These are phyloP conservation scores for Seladonia tumulorum DNA, from an alignment of 2,888 invertebrate species.

Conservation along the genomic window DNA sequence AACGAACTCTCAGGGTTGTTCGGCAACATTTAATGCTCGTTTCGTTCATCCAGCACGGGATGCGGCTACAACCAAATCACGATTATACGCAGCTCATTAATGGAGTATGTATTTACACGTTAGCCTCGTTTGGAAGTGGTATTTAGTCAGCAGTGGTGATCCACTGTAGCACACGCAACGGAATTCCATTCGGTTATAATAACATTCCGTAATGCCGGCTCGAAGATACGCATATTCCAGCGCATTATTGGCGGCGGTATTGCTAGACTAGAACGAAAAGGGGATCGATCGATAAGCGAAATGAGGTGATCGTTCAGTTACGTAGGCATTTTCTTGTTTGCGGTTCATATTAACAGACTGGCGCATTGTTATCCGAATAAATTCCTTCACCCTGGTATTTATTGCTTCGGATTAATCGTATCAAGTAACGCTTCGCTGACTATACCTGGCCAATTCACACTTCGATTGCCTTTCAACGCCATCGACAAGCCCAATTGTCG, in stretches of 20 bases:
- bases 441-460: too few species aligned
- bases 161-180: conserved; percentile 52
- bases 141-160: conserved; percentile 47
- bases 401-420: conserved; percentile 4
- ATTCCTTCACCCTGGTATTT: background rate
- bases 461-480: background rate
- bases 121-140: conserved; percentile 53
- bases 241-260: conserved; percentile 55
- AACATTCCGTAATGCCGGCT: conserved; percentile 59
- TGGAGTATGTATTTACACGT: conserved; percentile 57
- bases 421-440: background rate
- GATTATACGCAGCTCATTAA: conserved; percentile 61
- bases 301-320: conserved; percentile 41
- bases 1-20: background rate
- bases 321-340: conserved; percentile 52
- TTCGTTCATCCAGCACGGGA: conserved; percentile 7
- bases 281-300: conserved; percentile 51
- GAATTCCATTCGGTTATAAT: conserved; percentile 67
- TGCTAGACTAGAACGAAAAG: conserved; percentile 45
- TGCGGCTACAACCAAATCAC: conserved; percentile 30
- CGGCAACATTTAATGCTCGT: background rate
- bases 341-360: conserved; percentile 28
- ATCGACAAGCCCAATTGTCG: background rate
- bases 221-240: conserved; percentile 55
- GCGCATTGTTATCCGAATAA: conserved; percentile 3